These are phyloP conservation scores for Agrotis clavis DNA, from an alignment of 2,888 invertebrate genomes.

Conservation along the genomic window DNA sequence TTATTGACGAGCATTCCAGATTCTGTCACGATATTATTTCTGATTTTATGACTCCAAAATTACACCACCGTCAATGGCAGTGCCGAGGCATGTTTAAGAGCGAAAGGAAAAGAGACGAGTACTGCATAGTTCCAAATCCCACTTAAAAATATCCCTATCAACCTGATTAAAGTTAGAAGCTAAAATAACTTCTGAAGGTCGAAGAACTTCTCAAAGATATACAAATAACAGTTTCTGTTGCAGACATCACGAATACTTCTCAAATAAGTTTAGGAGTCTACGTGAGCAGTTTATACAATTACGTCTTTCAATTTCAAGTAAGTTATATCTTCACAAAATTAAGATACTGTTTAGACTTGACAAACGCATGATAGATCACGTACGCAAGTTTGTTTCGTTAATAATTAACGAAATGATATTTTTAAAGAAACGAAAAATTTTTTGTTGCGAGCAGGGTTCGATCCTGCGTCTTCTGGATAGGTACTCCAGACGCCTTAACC, in stretches of 20 bases:
- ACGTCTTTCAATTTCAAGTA: not conserved
- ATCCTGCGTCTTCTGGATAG: too few species aligned
- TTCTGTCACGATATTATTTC: not conserved
- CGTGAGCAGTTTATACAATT: slow-evolving; percentile 7
- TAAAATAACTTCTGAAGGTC: not conserved
- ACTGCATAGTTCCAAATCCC: too few species aligned
- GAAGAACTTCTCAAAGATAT: not conserved
- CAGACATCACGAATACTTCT: not conserved
- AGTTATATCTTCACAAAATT: slow-evolving; percentile 16
- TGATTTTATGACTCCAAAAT: not conserved
- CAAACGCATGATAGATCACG: slow-evolving; percentile 19
- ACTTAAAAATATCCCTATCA: too few species aligned
- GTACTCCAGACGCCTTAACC: too few species aligned
- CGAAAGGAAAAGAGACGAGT: too few species aligned
- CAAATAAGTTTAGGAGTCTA: slow-evolving; percentile 10
- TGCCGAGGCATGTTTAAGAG: not conserved
- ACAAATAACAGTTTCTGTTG: slow-evolving; percentile 8
- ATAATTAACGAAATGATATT: slow-evolving; percentile 24
- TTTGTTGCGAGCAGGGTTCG: too few species aligned
- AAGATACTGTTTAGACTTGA: not conserved
- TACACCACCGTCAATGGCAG: not conserved
- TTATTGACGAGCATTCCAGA: not conserved
- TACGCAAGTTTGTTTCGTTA: slow-evolving; percentile 11
- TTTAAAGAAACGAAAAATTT: too few species aligned
- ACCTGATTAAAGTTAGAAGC: not conserved